These are phyloP conservation scores for Nothobranchius kuhntae DNA, from an alignment of 2,113 vertebrate genomes.

Conservation along the genomic window DNA sequence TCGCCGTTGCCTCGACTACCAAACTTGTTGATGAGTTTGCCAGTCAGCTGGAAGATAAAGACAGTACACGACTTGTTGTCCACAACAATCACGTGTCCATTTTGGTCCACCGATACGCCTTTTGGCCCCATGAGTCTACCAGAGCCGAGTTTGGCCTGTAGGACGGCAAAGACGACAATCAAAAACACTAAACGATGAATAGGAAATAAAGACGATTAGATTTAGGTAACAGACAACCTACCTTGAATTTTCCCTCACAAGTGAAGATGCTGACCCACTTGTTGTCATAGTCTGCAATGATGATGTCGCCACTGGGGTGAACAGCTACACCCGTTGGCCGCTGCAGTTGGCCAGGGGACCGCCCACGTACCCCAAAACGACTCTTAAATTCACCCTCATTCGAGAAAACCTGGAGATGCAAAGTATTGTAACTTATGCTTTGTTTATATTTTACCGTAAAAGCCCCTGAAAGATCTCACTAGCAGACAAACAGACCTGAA, in stretches of 20 bases:
- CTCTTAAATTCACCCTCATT: constrained; percentile 95
- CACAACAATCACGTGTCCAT: constrained; percentile 96
- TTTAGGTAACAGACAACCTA: constrained; percentile 43
- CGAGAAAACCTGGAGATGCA: constrained; percentile 87
- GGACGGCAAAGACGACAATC: constrained; percentile 11
- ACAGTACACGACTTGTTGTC: constrained; percentile 98
- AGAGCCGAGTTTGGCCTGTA: constrained; percentile 93
- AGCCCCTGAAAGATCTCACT: background rate
- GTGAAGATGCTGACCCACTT: constrained; percentile 99
- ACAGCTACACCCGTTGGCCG: constrained; percentile 95
- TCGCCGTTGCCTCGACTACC: constrained; percentile 95
- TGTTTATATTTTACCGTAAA: background rate
- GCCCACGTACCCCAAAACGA: constrained; percentile 93
- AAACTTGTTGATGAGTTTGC: constrained; percentile 94
- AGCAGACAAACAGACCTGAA: constrained; percentile 83
- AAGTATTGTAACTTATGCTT: background rate
- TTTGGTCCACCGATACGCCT: constrained; percentile 94
- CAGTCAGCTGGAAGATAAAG: constrained; percentile 96
- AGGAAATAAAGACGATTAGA: background rate
- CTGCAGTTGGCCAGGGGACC: constrained; percentile 94
- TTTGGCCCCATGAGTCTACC: constrained; percentile 98
- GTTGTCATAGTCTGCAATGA: constrained; percentile 98
- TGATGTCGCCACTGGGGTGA: constrained; percentile 95
- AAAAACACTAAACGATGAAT: background rate
- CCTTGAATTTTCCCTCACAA: constrained; percentile 96